phyloP scores from a whole-genome alignment of 2,888 invertebrate species.

The Empis livida region DNA sequence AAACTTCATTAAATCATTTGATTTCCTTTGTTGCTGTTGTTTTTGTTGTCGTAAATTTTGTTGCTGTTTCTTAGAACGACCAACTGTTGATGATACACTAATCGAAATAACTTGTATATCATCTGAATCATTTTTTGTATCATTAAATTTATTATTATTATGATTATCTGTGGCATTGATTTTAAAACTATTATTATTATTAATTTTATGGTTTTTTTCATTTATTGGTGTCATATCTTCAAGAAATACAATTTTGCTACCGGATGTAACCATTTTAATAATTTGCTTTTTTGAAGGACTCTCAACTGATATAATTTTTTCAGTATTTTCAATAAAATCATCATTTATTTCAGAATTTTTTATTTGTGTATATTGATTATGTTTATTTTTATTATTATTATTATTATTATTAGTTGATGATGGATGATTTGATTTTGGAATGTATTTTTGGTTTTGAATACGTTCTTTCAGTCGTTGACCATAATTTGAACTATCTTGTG shows the following conservation, averaged over 20 bases:
- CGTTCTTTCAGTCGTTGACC: conserved; percentile 1
- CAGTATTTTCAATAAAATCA: conserved; percentile 8
- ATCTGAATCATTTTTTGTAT: conserved; percentile 10
- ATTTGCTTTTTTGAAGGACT: conserved; percentile 18
- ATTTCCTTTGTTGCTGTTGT: conserved; percentile 8
- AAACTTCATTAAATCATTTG: conserved; percentile 12
- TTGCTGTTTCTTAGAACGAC: conserved; percentile 14
- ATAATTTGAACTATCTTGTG: conserved; percentile 12
- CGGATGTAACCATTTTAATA: conserved; percentile 27
- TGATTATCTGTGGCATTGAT: background rate
- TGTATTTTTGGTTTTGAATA: background rate
- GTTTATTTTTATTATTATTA: background rate
- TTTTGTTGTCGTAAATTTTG: conserved; percentile 4
- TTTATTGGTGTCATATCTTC: conserved; percentile 17
- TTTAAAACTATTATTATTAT: background rate
- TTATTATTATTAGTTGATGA: background rate
- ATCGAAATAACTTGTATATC: conserved; percentile 39
- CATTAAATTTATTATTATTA: too few relatives aligned
- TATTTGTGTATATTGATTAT: background rate
- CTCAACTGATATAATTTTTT: conserved; percentile 4
- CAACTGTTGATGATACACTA: conserved; percentile 36
- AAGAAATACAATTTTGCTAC: conserved; percentile 30
- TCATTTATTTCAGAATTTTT: background rate
- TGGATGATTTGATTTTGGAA: background rate
- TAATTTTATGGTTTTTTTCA: conserved; percentile 15